Base-by-base conservation (phyloP, 1,140 invertebrate genomes). In the Macrotrachela quadricornifera region DNA sequence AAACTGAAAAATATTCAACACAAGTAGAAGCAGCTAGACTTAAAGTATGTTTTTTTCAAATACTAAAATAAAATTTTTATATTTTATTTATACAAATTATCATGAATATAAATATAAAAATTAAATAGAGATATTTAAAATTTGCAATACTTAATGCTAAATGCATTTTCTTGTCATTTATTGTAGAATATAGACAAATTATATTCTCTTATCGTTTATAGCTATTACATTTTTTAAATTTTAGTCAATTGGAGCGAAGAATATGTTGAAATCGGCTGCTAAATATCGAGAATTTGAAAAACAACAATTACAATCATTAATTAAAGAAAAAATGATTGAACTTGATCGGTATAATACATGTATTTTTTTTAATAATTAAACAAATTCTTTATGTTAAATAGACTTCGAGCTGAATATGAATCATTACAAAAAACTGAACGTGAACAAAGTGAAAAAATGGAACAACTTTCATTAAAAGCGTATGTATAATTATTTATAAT, bases 21-120 rank as follows among this genome's bases (percentile, higher is more conserved):
- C 78, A 82, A 63, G 82, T 87, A 0, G 83, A 86, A 61, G 80
- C 76, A 59, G 79, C 85, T 69, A 86, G 85, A 74, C 82, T 85
- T 73, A 79, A 70, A 62, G 71, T 71, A 59, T 52, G 45, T 54
- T 41, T 9, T n/a, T n/a, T n/a, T n/a, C n/a, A n/a, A 39, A 3
- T 36, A 13, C 46, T 12, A 39, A 8, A 21, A 2, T 50, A 2
- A 30, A 38, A 13, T 47, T 39, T 50, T 14, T 44, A 17, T 38
- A 49, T 21, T 14, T 41, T 18, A 14, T n/a, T n/a, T n/a, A n/a
- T n/a, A n/a, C n/a, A n/a, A n/a, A n/a, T n/a, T n/a, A n/a, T n/a
- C n/a, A n/a, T n/a, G n/a, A n/a, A n/a, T n/a, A n/a, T n/a, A n/a
- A n/a, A n/a, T n/a, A n/a, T n/a, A n/a, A n/a, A n/a, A n/a, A n/a